Percentiles rank a stretch among this genome's conserved stretches.
Conservation (phyloP, 2,113 vertebrate genomes). For the Telmatochromis bifrenatus region DNA sequence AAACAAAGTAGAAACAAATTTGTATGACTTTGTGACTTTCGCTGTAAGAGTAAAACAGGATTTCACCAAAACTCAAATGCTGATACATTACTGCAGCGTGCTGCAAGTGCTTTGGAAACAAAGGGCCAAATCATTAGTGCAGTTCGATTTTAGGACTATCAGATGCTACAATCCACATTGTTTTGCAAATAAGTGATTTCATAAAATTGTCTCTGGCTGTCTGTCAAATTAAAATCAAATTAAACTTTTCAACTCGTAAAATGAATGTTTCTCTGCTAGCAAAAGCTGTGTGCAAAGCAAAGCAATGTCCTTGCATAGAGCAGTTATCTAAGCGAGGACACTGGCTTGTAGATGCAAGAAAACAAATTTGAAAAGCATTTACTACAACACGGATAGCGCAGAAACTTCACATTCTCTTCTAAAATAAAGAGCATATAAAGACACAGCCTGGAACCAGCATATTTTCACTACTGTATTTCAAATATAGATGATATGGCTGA, state of each 20-base stretch:
- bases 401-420: neutral
- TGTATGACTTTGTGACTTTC: neutral
- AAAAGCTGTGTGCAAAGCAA: constrained; percentile 48
- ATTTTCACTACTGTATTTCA: neutral
- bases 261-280: constrained; percentile 23
- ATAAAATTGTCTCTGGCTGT: constrained; percentile 60
- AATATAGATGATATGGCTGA: neutral
- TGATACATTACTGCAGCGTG: neutral
- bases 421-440: neutral
- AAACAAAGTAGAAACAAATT: neutral
- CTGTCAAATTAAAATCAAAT: constrained; percentile 4
- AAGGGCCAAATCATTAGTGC: neutral
- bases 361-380: constrained; percentile 10
- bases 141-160: neutral
- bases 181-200: constrained; percentile 13
- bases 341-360: neutral
- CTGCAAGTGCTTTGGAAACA: neutral
- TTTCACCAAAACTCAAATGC: neutral
- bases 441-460: neutral
- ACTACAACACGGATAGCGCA: neutral
- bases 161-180: neutral
- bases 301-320: constrained; percentile 38
- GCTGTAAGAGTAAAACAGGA: neutral
- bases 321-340: constrained; percentile 28
- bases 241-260: neutral